phyloP scores from a whole-genome alignment of 37 sponge, comb jelly and placozoan genomes.

The Diacarnus erythraeanus region DNA sequence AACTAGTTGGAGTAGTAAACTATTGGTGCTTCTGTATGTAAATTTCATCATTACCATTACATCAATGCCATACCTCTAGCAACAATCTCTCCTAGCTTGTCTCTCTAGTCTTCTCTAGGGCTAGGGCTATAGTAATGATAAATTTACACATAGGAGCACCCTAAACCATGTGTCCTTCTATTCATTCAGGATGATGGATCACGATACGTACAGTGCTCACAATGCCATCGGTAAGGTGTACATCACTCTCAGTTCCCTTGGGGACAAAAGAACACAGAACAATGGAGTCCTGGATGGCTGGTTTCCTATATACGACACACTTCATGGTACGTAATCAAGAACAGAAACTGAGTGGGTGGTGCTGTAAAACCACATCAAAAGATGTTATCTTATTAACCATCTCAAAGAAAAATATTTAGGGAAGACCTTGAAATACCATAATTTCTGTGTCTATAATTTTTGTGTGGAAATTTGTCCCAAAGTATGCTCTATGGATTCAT shows the following conservation, averaged over 20 bases:
- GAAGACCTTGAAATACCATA: too few species aligned
- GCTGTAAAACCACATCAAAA: too few species aligned
- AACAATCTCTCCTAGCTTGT: too few species aligned
- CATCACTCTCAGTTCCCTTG: conserved; percentile 52
- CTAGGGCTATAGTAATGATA: too few species aligned
- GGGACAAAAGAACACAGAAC: conserved; percentile 12
- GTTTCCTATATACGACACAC: conserved; percentile 93
- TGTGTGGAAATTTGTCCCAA: background rate
- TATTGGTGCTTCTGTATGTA: background rate
- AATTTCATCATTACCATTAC: too few species aligned
- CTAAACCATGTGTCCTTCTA: background rate
- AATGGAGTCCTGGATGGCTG: conserved; percentile 68
- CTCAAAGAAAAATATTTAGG: too few species aligned
- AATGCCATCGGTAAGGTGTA: conserved; percentile 93
- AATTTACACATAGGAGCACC: background rate
- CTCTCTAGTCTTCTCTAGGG: too few species aligned
- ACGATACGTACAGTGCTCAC: conserved; percentile 87
- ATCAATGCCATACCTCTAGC: too few species aligned
- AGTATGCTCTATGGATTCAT: too few species aligned
- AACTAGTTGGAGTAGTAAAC: too few species aligned
- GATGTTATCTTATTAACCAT: too few species aligned
- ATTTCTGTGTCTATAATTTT: too few species aligned
- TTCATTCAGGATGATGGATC: conserved; percentile 72
- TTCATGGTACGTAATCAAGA: conserved; percentile 58
- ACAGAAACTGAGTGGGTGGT: background rate